phyloP scores from a whole-genome alignment of 2,797 vertebrate species.

The Bradypus variegatus region DNA sequence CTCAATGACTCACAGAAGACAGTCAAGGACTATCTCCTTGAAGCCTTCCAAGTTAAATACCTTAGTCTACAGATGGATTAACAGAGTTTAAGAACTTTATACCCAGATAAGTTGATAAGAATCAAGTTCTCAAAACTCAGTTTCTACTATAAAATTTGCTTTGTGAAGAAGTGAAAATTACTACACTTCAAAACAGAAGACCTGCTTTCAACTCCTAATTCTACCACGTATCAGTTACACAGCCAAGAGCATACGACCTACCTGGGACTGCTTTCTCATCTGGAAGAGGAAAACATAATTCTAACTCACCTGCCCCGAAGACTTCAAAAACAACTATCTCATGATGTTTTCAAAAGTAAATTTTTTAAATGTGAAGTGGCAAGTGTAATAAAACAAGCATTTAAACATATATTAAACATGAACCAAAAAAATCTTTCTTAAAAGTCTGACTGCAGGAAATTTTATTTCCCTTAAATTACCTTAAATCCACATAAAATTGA shows the following conservation, averaged over 20 bases:
- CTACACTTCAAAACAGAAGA: neutral
- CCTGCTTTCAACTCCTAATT: neutral
- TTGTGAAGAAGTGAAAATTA: neutral
- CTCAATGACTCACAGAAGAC: neutral
- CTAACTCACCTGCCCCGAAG: neutral
- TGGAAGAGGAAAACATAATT: neutral
- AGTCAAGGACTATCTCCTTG: neutral
- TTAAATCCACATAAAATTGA: conserved; percentile 29
- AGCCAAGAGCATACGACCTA: neutral
- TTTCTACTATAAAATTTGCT: conserved; percentile 5
- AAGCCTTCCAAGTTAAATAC: neutral
- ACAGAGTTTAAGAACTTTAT: neutral
- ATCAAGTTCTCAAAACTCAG: neutral
- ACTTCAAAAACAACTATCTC: conserved; percentile 16
- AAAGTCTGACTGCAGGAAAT: neutral
- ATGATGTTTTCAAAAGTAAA: neutral
- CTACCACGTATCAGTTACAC: conserved; percentile 8
- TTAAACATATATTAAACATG: neutral
- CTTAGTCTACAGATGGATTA: neutral
- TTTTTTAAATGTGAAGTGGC: neutral
- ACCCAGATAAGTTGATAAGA: neutral
- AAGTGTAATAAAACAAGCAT: neutral
- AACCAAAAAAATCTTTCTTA: neutral
- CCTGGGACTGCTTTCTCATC: neutral
- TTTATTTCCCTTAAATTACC: conserved; percentile 27